Evolutionary conservation across 2,113 vertebrate species (phyloP).

Genomic region (Callorhinus ursinus): DNA sequence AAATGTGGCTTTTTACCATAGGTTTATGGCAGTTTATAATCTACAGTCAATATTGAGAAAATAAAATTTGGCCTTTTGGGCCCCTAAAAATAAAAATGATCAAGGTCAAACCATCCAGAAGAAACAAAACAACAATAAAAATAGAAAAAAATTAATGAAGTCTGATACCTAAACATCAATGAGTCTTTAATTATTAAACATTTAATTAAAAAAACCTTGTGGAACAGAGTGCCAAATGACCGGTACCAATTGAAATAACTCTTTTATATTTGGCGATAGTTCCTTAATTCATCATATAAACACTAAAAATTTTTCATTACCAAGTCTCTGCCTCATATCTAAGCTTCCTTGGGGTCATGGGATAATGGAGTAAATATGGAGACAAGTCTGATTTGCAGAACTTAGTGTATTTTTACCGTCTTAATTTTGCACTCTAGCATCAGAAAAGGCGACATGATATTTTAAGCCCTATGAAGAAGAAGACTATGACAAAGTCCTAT

Average conservation of each 20-base stretch:
- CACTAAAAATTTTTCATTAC: neutral
- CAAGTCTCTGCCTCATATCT: neutral
- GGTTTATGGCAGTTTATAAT: neutral
- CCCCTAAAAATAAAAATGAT: neutral
- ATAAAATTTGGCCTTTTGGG: neutral
- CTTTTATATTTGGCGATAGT: neutral
- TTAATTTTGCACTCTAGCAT: neutral
- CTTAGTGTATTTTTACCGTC: neutral
- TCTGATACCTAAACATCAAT: neutral
- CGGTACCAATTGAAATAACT: neutral
- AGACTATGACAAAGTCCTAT: neutral
- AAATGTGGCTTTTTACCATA: neutral
- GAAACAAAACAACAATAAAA: neutral
- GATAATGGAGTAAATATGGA: neutral
- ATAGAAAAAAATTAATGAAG: neutral
- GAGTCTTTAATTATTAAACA: neutral
- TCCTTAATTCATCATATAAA: neutral
- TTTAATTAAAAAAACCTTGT: neutral
- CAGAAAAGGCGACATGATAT: neutral
- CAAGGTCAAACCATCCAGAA: neutral
- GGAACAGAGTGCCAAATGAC: neutral
- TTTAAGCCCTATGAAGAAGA: neutral
- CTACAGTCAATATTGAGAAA: slow-evolving; percentile 22
- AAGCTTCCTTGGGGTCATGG: neutral
- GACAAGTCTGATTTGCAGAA: neutral